Conservation (phyloP, 2,797 vertebrate species). For the Clamator glandarius region DNA sequence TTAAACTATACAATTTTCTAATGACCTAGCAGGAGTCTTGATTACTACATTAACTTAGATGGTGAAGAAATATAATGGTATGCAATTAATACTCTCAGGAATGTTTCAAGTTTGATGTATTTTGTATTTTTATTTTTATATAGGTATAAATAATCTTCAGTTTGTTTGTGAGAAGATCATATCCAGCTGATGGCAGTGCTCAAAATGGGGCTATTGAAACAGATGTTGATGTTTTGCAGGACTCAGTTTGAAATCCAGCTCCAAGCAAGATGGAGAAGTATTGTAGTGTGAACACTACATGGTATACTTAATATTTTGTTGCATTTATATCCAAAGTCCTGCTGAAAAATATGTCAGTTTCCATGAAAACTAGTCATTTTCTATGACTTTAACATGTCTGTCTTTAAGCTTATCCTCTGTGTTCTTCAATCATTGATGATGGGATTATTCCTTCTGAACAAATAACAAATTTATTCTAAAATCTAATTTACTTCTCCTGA, state of each 20-base stretch:
- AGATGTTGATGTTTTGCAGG: background rate
- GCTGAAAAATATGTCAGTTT: background rate
- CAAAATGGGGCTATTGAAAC: background rate
- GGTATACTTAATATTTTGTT: background rate
- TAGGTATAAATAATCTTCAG: background rate
- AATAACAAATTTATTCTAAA: background rate
- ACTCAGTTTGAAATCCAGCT: background rate
- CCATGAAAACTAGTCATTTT: background rate
- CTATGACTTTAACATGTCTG: background rate
- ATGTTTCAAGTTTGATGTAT: background rate
- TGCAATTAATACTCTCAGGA: background rate
- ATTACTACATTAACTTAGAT: background rate
- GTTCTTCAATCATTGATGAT: background rate
- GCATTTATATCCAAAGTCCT: background rate
- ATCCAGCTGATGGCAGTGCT: background rate
- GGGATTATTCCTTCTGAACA: background rate
- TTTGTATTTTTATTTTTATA: background rate
- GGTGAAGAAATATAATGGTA: background rate
- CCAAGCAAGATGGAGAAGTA: background rate
- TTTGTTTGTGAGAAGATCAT: background rate
- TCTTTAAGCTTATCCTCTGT: background rate
- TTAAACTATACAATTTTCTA: background rate
- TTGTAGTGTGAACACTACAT: background rate
- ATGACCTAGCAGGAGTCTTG: background rate
- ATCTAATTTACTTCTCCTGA: background rate